Evolutionary conservation across 2,888 invertebrate species (phyloP).

Genomic region (Dorcus hopei): DNA sequence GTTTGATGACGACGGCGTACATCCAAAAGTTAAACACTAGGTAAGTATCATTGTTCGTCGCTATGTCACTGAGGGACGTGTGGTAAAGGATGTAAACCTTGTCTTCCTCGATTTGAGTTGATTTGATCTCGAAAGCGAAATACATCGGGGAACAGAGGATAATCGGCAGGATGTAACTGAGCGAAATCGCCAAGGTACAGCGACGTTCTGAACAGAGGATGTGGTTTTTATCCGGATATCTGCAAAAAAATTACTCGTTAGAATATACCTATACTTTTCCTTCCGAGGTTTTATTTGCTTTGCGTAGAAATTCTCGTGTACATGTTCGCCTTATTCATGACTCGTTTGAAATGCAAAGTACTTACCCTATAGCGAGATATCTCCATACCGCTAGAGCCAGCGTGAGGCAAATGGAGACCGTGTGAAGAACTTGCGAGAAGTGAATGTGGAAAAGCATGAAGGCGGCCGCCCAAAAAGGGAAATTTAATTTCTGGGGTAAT

Average conservation of each 20-base stretch:
- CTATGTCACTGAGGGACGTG: constrained; percentile 49
- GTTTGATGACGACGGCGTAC: constrained; percentile 75
- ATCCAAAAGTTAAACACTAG: constrained; percentile 73
- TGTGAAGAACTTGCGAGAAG: constrained; percentile 77
- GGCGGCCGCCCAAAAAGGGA: constrained; percentile 70
- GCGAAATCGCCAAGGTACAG: constrained; percentile 71
- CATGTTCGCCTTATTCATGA: not conserved
- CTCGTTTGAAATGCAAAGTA: not conserved
- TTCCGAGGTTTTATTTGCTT: too few species aligned
- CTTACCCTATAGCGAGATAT: constrained; percentile 79
- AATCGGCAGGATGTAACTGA: constrained; percentile 74
- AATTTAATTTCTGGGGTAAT: constrained; percentile 60
- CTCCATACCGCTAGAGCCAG: constrained; percentile 82
- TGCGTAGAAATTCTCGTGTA: too few species aligned
- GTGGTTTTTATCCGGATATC: constrained; percentile 74
- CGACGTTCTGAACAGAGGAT: constrained; percentile 72
- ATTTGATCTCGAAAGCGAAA: constrained; percentile 64
- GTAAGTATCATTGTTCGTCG: constrained; percentile 43
- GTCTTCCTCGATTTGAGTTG: constrained; percentile 54
- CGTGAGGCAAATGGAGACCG: constrained; percentile 79
- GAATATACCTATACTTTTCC: too few species aligned
- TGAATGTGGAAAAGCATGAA: constrained; percentile 78
- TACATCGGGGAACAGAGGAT: constrained; percentile 82
- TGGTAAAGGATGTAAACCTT: constrained; percentile 61
- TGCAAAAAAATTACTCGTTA: constrained; percentile 42